Evolutionary conservation across 2,113 vertebrate species (phyloP).

Genomic region (Cariama cristata): DNA sequence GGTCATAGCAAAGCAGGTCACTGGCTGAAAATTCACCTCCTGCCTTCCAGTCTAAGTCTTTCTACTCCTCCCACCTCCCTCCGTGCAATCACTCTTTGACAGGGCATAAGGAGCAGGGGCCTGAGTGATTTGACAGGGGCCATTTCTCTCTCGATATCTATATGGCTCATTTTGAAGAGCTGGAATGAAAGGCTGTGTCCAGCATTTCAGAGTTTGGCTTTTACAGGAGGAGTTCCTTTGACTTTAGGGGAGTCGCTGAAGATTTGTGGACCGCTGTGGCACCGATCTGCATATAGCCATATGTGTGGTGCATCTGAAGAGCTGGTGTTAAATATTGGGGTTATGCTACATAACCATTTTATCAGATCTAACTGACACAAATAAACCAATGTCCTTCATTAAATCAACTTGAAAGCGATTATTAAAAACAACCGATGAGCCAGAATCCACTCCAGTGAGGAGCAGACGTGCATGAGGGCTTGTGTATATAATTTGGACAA

Average conservation of each 20-base stretch:
- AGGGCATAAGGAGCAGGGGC: background rate
- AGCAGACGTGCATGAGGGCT: background rate
- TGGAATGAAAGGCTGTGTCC: background rate
- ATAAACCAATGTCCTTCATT: background rate
- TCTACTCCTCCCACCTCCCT: background rate
- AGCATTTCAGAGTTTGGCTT: background rate
- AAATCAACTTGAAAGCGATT: background rate
- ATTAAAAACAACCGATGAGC: background rate
- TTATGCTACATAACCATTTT: background rate
- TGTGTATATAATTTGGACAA: background rate
- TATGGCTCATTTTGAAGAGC: background rate
- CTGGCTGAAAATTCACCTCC: background rate
- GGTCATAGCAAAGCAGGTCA: background rate
- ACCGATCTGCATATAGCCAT: fast-evolving
- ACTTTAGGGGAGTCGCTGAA: background rate
- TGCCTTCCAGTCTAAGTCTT: background rate
- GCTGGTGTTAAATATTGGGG: background rate
- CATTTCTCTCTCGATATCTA: fast-evolving
- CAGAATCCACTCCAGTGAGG: background rate
- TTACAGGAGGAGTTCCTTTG: background rate
- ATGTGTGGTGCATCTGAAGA: background rate
- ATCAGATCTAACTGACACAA: background rate
- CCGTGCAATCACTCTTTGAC: too few species aligned
- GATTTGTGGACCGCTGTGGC: background rate
- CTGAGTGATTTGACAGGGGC: background rate